Conservation (phyloP, 2,797 vertebrate species). For the Tinamus major region DNA sequence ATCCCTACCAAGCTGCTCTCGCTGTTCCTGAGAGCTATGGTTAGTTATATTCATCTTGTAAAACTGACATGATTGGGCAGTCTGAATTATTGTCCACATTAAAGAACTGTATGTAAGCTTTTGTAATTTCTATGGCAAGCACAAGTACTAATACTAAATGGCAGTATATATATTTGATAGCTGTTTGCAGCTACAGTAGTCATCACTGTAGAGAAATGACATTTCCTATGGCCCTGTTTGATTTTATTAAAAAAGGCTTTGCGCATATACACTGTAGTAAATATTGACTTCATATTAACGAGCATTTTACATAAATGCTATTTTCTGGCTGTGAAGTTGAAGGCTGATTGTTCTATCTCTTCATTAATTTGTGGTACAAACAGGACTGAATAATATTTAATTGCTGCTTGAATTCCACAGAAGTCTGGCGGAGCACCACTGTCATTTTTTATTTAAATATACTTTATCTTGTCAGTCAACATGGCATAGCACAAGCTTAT, state of each 20-base stretch:
- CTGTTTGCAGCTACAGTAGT: constrained; percentile 2
- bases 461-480: constrained; percentile 48
- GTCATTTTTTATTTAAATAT: constrained; percentile 48
- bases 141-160: background rate
- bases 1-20: background rate
- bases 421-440: constrained; percentile 9
- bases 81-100: constrained; percentile 57
- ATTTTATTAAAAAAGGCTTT: background rate
- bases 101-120: constrained; percentile 19
- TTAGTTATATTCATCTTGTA: background rate
- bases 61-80: constrained; percentile 15
- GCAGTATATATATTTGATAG: constrained; percentile 48
- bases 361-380: constrained; percentile 34
- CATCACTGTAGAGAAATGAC: background rate
- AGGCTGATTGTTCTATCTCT: background rate
- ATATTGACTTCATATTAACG: constrained; percentile 19
- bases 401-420: background rate
- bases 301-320: background rate
- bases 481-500: background rate
- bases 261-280: background rate
- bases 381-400: constrained; percentile 29
- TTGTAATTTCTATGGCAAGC: constrained; percentile 48
- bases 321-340: constrained; percentile 15
- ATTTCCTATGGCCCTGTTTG: background rate
- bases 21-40: constrained; percentile 35